Evolutionary conservation across 2,888 invertebrate species (phyloP).

Genomic region (Laspeyria flexula): DNA sequence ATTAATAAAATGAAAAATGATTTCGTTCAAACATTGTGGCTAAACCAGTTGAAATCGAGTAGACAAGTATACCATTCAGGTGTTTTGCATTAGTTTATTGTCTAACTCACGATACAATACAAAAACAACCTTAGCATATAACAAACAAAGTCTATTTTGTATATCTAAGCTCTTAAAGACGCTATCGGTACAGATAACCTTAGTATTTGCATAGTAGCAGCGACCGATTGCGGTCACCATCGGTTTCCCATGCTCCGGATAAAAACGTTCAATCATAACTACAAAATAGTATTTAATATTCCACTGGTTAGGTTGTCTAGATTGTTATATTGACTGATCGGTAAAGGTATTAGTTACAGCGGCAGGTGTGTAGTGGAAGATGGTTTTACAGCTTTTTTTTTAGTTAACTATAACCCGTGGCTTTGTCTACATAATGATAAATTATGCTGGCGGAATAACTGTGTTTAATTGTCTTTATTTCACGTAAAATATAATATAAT

Average conservation of each 20-base stretch:
- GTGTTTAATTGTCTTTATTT: too few relatives aligned
- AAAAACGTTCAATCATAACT: not conserved
- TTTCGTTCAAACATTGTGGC: slow-evolving; percentile 18
- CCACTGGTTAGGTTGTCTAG: not conserved
- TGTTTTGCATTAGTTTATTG: slow-evolving; percentile 48
- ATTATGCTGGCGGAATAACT: too few relatives aligned
- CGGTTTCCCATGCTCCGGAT: slow-evolving; percentile 23
- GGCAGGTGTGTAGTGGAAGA: not conserved
- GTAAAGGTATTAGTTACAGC: not conserved
- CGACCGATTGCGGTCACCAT: slow-evolving; percentile 26
- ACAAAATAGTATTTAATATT: not conserved
- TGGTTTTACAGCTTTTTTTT: too few relatives aligned
- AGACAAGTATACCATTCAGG: slow-evolving; percentile 33
- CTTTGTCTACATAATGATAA: too few relatives aligned
- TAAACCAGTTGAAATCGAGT: slow-evolving; percentile 42
- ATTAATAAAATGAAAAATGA: slow-evolving; percentile 28
- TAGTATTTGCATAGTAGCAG: slow-evolving; percentile 44
- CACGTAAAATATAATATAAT: too few relatives aligned
- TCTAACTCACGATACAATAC: not conserved
- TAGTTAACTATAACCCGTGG: too few relatives aligned
- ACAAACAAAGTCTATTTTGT: not conserved
- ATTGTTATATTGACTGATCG: slow-evolving; percentile 2
- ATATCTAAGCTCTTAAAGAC: not conserved
- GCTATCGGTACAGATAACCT: slow-evolving; percentile 24
- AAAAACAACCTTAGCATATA: not conserved